These are phyloP conservation scores for Teleopsis dalmanni DNA, from an alignment of 1,140 invertebrate species.

Conservation along the genomic window DNA sequence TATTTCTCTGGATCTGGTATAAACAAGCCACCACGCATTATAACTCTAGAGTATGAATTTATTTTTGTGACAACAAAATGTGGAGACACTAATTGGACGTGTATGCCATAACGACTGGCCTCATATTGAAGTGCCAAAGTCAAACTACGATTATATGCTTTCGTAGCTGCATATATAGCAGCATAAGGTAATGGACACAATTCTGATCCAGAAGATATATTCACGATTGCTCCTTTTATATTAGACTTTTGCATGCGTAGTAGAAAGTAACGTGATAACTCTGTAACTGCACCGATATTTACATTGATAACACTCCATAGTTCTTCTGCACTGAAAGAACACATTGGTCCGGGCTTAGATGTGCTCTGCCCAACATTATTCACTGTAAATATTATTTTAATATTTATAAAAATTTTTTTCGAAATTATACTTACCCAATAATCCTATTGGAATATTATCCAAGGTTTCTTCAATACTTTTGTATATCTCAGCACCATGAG, in stretches of 20 bases:
- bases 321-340: conserved; percentile 52
- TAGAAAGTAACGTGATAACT: conserved; percentile 72
- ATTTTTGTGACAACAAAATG: conserved; percentile 86
- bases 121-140: conserved; percentile 62
- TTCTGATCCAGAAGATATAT: conserved; percentile 78
- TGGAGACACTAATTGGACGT: conserved; percentile 78
- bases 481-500: conserved; percentile 59
- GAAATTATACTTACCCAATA: conserved; percentile 59
- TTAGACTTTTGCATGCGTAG: conserved; percentile 65
- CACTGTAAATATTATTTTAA: conserved; percentile 51
- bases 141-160: conserved; percentile 45
- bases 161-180: conserved; percentile 83
- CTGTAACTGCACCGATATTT: conserved; percentile 74
- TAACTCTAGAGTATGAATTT: conserved; percentile 68
- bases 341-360: conserved; percentile 66
- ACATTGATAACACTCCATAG: conserved; percentile 78
- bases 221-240: conserved; percentile 77
- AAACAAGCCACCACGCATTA: conserved; percentile 64
- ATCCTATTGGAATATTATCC: conserved; percentile 63
- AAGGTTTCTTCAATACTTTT: conserved; percentile 58
- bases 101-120: conserved; percentile 63
- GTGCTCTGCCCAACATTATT: conserved; percentile 86
- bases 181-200: conserved; percentile 75
- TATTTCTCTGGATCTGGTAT: conserved; percentile 72
- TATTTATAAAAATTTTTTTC: not conserved